Percentiles rank a stretch among this genome's conserved stretches.
phyloP scores from a whole-genome alignment of 37 sponge, comb jelly and placozoan genomes.

The Haliclona indistincta region DNA sequence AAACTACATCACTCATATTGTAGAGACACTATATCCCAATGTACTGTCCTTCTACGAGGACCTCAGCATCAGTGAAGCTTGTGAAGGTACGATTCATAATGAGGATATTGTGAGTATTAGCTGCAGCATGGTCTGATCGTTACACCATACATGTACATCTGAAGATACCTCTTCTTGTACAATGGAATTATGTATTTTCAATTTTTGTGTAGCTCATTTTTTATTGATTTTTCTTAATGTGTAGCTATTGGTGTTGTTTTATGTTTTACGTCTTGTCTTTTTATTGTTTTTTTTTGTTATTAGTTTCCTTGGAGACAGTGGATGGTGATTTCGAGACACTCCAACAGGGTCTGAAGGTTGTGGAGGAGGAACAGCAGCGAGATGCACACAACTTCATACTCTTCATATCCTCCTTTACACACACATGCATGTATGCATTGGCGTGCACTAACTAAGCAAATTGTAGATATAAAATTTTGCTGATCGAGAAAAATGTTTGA shows the following conservation, averaged over 20 bases:
- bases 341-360: slow-evolving; percentile 54
- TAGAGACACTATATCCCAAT: slow-evolving; percentile 73
- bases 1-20: slow-evolving; percentile 69
- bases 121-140: too few relatives aligned
- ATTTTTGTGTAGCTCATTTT: too few relatives aligned
- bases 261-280: too few relatives aligned
- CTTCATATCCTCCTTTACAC: slow-evolving; percentile 77
- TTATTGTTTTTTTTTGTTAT: too few relatives aligned
- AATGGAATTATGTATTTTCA: too few relatives aligned
- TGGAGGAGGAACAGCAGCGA: slow-evolving; percentile 50
- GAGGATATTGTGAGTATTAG: too few relatives aligned
- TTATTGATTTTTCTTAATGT: not conserved
- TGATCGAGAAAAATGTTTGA: too few relatives aligned
- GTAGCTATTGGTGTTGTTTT: not conserved
- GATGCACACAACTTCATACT: slow-evolving; percentile 74
- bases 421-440: not conserved
- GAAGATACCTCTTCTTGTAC: too few relatives aligned
- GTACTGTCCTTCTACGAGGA: slow-evolving; percentile 73
- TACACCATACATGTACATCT: too few relatives aligned
- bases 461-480: too few relatives aligned
- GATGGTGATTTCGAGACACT: slow-evolving; percentile 54
- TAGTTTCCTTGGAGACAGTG: slow-evolving; percentile 74
- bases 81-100: slow-evolving; percentile 29
- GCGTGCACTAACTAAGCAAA: not conserved
- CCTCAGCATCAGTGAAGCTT: slow-evolving; percentile 57